Conservation (phyloP, 2,888 invertebrate species). For the Crossocerus cetratus region DNA sequence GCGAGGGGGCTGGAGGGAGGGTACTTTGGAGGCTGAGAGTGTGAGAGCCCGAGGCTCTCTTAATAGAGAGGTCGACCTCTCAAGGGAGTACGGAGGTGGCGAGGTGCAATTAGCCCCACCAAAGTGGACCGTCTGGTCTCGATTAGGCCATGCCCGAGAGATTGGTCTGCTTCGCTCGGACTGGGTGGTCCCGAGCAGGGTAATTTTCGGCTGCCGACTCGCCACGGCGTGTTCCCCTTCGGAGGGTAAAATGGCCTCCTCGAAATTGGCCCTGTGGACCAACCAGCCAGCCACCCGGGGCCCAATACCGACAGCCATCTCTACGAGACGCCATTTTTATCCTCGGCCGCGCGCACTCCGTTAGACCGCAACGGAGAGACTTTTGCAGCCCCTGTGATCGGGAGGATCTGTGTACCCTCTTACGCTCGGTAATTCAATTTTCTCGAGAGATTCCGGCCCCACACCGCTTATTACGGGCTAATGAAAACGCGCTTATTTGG, state of each 20-base stretch:
- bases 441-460: slow-evolving; percentile 24
- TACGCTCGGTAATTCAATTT: slow-evolving; percentile 50
- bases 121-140: slow-evolving; percentile 58
- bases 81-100: slow-evolving; percentile 56
- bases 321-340: slow-evolving; percentile 2
- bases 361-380: too few relatives aligned
- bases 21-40: slow-evolving; percentile 5
- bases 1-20: slow-evolving; percentile 16
- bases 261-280: slow-evolving; percentile 61
- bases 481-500: slow-evolving; percentile 44
- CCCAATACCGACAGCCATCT: not conserved
- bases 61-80: slow-evolving; percentile 65
- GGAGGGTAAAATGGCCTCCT: slow-evolving; percentile 68
- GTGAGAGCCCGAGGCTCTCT: slow-evolving; percentile 57
- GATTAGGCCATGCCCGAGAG: slow-evolving; percentile 72
- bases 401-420: slow-evolving; percentile 8
- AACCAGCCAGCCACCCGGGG: not conserved
- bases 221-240: slow-evolving; percentile 44
- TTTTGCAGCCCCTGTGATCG: not conserved
- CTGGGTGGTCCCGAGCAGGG: slow-evolving; percentile 73
- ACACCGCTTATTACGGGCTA: slow-evolving; percentile 45
- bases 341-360: not conserved
- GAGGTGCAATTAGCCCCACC: slow-evolving; percentile 74
- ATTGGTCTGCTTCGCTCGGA: slow-evolving; percentile 68
- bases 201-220: slow-evolving; percentile 71